These are phyloP conservation scores for Liparis tanakae DNA, from an alignment of 2,797 vertebrate genomes.

Conservation along the genomic window DNA sequence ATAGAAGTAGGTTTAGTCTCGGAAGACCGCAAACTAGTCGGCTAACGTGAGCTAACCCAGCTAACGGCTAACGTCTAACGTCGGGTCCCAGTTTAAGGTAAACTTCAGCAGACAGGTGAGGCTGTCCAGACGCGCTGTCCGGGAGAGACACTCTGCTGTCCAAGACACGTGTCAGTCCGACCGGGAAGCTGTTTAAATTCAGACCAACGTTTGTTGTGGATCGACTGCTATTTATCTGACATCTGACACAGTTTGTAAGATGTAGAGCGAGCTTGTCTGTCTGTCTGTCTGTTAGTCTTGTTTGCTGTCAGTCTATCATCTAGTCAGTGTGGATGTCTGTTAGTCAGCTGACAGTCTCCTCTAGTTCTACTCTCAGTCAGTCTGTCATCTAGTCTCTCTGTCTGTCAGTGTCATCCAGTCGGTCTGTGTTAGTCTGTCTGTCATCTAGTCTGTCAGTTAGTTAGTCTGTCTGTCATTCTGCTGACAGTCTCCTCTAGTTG, in stretches of 20 bases:
- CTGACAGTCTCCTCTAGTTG: too few species aligned
- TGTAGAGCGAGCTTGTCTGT: slow-evolving; percentile 27
- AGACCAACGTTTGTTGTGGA: not conserved
- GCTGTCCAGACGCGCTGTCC: slow-evolving; percentile 50
- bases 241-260: slow-evolving; percentile 19
- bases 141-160: not conserved
- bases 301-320: slow-evolving; percentile 33
- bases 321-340: slow-evolving; percentile 13
- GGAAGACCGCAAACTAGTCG: slow-evolving; percentile 41
- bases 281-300: slow-evolving; percentile 10
- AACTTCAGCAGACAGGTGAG: slow-evolving; percentile 68
- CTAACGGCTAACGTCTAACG: slow-evolving; percentile 71
- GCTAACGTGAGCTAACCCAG: slow-evolving; percentile 69
- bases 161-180: not conserved
- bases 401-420: not conserved
- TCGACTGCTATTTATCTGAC: not conserved
- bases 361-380: too few species aligned
- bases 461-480: too few species aligned
- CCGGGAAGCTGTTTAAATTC: not conserved
- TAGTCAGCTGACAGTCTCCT: too few species aligned
- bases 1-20: slow-evolving; percentile 16
- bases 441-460: too few species aligned
- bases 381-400: too few species aligned
- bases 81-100: slow-evolving; percentile 56
- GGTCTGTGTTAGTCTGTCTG: slow-evolving; percentile 5